These are phyloP conservation scores for Microctonus aethiopoides DNA, from an alignment of 2,888 invertebrate genomes.

Conservation along the genomic window DNA sequence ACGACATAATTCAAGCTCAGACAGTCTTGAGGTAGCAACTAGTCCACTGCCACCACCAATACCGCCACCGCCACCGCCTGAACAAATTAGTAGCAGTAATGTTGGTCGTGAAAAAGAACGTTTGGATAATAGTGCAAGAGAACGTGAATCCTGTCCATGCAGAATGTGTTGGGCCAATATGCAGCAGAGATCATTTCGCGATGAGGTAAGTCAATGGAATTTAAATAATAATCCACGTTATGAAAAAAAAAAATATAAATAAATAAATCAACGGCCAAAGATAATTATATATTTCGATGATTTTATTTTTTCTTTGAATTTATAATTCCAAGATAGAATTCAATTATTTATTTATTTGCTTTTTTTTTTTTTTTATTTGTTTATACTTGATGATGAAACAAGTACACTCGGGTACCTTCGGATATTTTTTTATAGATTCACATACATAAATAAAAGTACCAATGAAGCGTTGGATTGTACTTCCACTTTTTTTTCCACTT, in stretches of 20 bases:
- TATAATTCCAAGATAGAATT: no score
- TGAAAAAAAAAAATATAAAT: no score
- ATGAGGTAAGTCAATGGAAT: slow-evolving; percentile 60
- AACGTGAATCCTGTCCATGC: slow-evolving; percentile 61
- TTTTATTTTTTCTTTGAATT: no score
- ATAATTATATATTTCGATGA: no score
- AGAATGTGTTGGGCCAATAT: slow-evolving; percentile 63
- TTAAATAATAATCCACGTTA: background rate
- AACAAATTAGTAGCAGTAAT: slow-evolving; percentile 44
- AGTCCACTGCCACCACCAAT: slow-evolving; percentile 67
- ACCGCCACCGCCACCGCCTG: slow-evolving; percentile 67
- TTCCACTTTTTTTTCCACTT: slow-evolving; percentile 3
- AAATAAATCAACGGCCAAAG: no score
- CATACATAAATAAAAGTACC: background rate
- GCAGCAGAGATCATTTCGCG: slow-evolving; percentile 61
- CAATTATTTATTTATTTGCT: no score
- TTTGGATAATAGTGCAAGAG: slow-evolving; percentile 50
- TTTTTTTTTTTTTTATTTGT: no score
- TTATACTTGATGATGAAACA: background rate
- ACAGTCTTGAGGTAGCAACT: slow-evolving; percentile 64
- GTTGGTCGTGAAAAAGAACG: slow-evolving; percentile 49
- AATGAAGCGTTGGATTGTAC: background rate
- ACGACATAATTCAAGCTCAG: slow-evolving; percentile 64
- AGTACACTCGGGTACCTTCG: background rate
- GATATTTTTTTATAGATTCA: background rate